Base-by-base conservation (phyloP, 2,888 invertebrate species). In the Sympetrum striolatum region DNA sequence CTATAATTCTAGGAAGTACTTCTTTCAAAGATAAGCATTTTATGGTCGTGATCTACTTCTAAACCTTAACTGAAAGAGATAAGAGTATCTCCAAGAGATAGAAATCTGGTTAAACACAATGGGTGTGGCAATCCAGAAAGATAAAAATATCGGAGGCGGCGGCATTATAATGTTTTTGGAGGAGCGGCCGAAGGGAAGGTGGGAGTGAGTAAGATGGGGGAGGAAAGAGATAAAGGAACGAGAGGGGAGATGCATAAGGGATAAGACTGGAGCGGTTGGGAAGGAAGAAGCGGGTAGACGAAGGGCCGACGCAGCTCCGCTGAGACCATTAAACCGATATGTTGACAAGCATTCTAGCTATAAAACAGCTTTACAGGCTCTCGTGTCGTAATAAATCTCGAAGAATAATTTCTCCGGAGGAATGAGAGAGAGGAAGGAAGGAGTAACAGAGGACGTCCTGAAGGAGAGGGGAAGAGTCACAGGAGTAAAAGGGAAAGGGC, bases 281-380 rank as follows among this genome's bases (percentile, higher is more conserved):
- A 18, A 35, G 81, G n/a, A 15, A 5, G 81, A 18, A 18, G n/a
- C 64, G 25, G 81, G 48, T 58, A 86, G 86, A 86, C 60, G 86
- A 39, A 86, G 86, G 86, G 86, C 86, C 86, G 86, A 86, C 86
- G 86, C 60, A 64, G 86, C 86, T 86, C 86, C 86, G 64, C 86
- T 60, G 86, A 86, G 86, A 86, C 86, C 86, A 86, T 86, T 86
- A 86, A 86, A 86, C 86, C 86, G 86, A 86, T 86, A 86, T 86
- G 86, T 86, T 86, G 86, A 86, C 86, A 86, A 86, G 86, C 86
- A 86, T 86, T 86, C 86, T 60, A 86, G 86, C 86, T 86, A 86
- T 86, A 86, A 86, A 86, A 86, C 86, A 86, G 86, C 86, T 86
- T 86, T 86, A 86, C 86, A 86, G 86, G 86, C 86, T 86, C 86